phyloP scores from a whole-genome alignment of 1,140 invertebrate species.

The Cotesia vestalis region DNA sequence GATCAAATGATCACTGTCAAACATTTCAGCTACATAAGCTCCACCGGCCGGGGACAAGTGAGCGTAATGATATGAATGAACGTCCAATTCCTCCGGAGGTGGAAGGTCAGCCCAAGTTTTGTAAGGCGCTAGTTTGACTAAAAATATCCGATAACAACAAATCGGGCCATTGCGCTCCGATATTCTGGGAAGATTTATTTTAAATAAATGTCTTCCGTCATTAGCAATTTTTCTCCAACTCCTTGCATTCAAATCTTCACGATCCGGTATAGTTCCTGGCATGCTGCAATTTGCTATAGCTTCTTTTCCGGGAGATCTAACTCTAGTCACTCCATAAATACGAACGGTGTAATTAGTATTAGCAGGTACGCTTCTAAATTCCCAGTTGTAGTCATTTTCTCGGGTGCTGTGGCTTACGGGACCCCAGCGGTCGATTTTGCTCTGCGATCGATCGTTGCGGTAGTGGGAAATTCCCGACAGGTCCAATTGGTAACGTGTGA shows the following conservation, averaged over 20 bases:
- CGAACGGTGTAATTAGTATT: constrained; percentile 81
- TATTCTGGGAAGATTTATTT: constrained; percentile 76
- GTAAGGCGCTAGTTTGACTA: constrained; percentile 75
- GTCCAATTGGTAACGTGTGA: constrained; percentile 75
- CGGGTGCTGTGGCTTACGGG: constrained; percentile 70
- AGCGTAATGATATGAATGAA: constrained; percentile 78
- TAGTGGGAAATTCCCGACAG: constrained; percentile 71
- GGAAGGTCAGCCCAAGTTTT: constrained; percentile 74
- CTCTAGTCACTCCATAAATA: constrained; percentile 74
- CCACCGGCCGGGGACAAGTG: constrained; percentile 72
- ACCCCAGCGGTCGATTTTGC: constrained; percentile 68
- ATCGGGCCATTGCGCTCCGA: constrained; percentile 87
- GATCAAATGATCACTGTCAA: constrained; percentile 71
- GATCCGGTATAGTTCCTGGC: constrained; percentile 75
- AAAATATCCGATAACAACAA: constrained; percentile 84
- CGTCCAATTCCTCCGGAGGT: constrained; percentile 71
- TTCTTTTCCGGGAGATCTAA: constrained; percentile 73
- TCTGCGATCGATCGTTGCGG: constrained; percentile 67
- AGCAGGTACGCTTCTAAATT: constrained; percentile 74
- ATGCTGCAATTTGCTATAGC: constrained; percentile 72
- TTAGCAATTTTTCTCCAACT: constrained; percentile 78
- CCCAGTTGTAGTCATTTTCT: constrained; percentile 64
- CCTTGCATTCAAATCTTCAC: constrained; percentile 70
- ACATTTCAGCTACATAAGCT: constrained; percentile 84
- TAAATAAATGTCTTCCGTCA: constrained; percentile 75